Base-by-base conservation (phyloP, 2,113 vertebrate genomes). In the Takifugu flavidus region DNA sequence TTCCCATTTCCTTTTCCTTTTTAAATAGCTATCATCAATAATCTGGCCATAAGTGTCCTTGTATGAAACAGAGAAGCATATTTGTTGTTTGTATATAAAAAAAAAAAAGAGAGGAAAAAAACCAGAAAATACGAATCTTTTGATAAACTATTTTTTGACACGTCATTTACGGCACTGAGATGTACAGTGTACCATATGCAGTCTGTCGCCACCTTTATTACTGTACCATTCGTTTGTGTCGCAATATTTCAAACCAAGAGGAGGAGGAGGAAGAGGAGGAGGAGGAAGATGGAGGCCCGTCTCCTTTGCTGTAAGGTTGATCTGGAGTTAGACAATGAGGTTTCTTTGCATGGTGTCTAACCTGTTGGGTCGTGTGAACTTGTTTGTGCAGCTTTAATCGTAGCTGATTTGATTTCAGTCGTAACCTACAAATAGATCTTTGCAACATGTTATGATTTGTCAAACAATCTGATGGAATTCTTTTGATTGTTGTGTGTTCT, bases 311-410 rank as follows among this genome's bases (percentile, higher is more conserved):
- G 43, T 54, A 42, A 55, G 57, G 29, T 46, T 54, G 51, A 63
- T 67, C 54, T 78, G 54, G 60, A 39, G 59, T 72, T 67, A 56
- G 65, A 74, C 60, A 15, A 55, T 70, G 68, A 78, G 71, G 51
- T 72, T 78, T 56, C 72, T 79, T 80, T 89, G 88, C 88, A 90
- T 89, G 86, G 84, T 82, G 75, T 79, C 72, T 73, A 74, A 72
- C 62, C 76, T 79, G 80, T 85, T 47, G 65, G 81, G 76, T 88
- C 68, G 67, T 80, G 79, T 87, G 77, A 86, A 80, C 70, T 93
- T 84, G 92, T 94, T 92, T 92, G 93, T 95, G 92, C 91, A 92
- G 93, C 94, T 96, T 96, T 94, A 94, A 93, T 92, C 92, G 91
- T 96, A 95, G 92, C 91, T 89, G 86, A 92, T 73, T 10, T 91